phyloP scores from a whole-genome alignment of 1,140 invertebrate genomes.

The Pseudoatta argentina region DNA sequence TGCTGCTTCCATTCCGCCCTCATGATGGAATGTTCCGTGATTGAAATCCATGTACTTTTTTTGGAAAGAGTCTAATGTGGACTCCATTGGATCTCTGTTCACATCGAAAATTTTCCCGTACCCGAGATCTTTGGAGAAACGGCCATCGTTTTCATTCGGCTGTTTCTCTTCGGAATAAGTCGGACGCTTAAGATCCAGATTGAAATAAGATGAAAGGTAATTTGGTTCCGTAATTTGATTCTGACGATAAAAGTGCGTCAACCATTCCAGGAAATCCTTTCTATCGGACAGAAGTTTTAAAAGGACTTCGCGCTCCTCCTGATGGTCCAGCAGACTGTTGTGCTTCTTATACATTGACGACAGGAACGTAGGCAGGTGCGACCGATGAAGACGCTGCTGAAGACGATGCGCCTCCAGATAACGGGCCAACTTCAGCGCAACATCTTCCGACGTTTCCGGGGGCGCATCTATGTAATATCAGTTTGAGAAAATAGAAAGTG shows the following conservation, averaged over 20 bases:
- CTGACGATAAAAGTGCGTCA: conserved; percentile 2
- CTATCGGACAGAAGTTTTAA: conserved; percentile 69
- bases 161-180: conserved; percentile 22
- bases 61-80: conserved; percentile 57
- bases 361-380: conserved; percentile 53
- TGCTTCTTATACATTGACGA: conserved; percentile 71
- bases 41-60: conserved; percentile 64
- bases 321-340: conserved; percentile 55
- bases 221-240: conserved; percentile 27
- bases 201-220: background rate
- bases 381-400: conserved; percentile 61
- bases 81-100: conserved; percentile 41
- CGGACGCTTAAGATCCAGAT: conserved; percentile 8
- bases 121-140: background rate
- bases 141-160: background rate
- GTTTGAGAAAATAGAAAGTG: conserved; percentile 31
- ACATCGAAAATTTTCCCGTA: background rate
- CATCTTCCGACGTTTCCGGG: conserved; percentile 74
- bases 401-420: conserved; percentile 74
- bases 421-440: conserved; percentile 75
- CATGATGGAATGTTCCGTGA: conserved; percentile 36
- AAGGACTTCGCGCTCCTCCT: conserved; percentile 70
- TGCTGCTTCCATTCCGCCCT: background rate
- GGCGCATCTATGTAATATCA: conserved; percentile 73
- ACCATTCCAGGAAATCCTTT: conserved; percentile 60